A percentile compares a stretch with the other conserved stretches of the same genome.
These are phyloP conservation scores for Calyptommatus sinebrachiatus DNA, from an alignment of 2,113 vertebrate genomes.

Conservation along the genomic window DNA sequence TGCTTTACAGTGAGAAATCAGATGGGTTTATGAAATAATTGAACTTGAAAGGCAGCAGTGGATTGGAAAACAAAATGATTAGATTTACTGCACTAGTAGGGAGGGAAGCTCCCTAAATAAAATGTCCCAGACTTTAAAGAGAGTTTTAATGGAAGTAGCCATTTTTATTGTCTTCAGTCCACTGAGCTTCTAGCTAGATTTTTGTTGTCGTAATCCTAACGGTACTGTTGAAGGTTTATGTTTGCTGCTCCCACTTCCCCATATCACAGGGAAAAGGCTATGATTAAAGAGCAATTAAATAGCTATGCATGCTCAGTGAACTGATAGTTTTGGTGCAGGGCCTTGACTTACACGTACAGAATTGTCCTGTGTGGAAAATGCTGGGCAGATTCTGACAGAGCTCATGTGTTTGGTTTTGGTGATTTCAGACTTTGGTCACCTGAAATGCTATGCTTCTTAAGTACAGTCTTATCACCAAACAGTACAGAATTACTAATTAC, in stretches of 20 bases:
- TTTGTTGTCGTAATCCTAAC: conserved; percentile 24
- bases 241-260: conserved; percentile 35
- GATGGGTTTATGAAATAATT: conserved; percentile 33
- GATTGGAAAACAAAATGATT: conserved; percentile 20
- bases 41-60: conserved; percentile 32
- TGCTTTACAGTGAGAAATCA: conserved; percentile 40
- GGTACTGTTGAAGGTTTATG: conserved; percentile 26
- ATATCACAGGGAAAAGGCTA: conserved; percentile 26
- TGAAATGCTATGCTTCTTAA: conserved; percentile 45
- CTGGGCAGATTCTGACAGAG: conserved; percentile 54
- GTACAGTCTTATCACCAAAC: conserved; percentile 53
- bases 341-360: conserved; percentile 14
- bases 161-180: neutral
- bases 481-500: conserved; percentile 47
- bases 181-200: conserved; percentile 34
- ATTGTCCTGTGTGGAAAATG: conserved; percentile 44
- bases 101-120: conserved; percentile 12
- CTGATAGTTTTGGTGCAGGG: conserved; percentile 27
- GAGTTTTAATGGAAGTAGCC: conserved; percentile 26
- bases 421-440: conserved; percentile 15
- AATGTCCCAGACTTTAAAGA: conserved; percentile 22
- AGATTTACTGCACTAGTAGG: conserved; percentile 20
- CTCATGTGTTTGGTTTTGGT: conserved; percentile 54
- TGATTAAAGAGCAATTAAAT: conserved; percentile 29
- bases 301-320: conserved; percentile 20